Base-by-base conservation (phyloP, 2,113 vertebrate genomes). In the Morphnarchus princeps region DNA sequence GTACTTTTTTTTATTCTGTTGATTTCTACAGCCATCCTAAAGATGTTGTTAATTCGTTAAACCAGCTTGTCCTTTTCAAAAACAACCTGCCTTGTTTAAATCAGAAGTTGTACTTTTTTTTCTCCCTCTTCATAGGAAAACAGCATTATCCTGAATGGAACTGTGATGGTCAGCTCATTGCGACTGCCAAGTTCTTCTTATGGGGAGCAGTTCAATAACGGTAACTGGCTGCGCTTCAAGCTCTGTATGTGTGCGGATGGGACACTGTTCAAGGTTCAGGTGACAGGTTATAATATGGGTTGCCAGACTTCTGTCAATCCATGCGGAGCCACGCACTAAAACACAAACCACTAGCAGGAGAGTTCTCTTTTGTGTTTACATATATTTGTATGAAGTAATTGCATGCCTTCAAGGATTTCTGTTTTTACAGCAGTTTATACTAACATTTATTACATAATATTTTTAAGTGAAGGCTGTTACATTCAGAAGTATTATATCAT, bases 161-260 rank as follows among this genome's bases (percentile, higher is more conserved):
- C 99, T 0, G 99, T 99, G 97, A 99, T 99, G 99, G 98, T 99
- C 87, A 99, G 98, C 90, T 95, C 99, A 0, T 96, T 98, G 0
- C 99, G 99, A 50, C 99, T 99, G 89, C 99, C 99, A 1, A 99
- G 98, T 32, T 98, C 98, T 9, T 97, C 98, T 5, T 77, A 97
- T 0, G 98, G 98, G 40, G 98, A 99, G 8, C 97, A 98, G 74
- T 97, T 98, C 13, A 98, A 96, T 7, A 97, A 98, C 0, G 98
- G 98, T 7, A 98, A 98, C 50, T 98, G 98, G 98, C 98, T 99
- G 93, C 98, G 99, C 43, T 99, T 99, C 98, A 99, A 99, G 98
- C 99, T 99, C 14, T 99, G 99, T 42, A 98, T 99, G 99, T 99
- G 99, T 84, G 99, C 99, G 0, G 99, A 99, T 0, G 99, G 99